These are phyloP conservation scores for Natator depressus DNA, from an alignment of 2,113 vertebrate species.

Conservation along the genomic window DNA sequence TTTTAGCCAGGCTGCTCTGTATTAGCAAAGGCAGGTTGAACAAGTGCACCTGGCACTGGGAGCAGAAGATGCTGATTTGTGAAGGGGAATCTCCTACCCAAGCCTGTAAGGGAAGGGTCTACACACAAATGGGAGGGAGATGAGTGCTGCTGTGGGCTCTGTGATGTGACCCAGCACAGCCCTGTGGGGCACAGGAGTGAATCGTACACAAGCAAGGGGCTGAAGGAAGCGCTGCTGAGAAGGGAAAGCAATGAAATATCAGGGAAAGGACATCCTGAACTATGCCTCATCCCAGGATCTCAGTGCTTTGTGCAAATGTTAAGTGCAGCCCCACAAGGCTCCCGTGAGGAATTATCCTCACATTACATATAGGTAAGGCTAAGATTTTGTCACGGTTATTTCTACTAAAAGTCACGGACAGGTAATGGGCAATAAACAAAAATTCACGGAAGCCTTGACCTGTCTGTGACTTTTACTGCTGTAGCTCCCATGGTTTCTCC, in stretches of 20 bases:
- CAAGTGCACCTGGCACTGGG: not conserved
- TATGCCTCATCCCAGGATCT: not conserved
- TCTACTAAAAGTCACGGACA: too few species aligned
- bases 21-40: not conserved
- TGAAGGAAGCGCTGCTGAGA: not conserved
- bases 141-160: not conserved
- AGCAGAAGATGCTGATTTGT: not conserved
- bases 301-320: not conserved
- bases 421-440: too few species aligned
- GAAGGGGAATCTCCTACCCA: not conserved
- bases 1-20: not conserved
- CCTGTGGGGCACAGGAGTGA: not conserved
- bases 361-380: not conserved
- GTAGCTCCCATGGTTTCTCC: too few species aligned
- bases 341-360: not conserved
- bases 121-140: not conserved
- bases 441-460: too few species aligned
- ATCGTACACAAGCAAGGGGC: not conserved
- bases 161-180: not conserved
- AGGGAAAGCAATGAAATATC: not conserved
- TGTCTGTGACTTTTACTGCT: too few species aligned
- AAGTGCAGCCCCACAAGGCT: not conserved
- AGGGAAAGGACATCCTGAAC: not conserved
- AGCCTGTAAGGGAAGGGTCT: not conserved
- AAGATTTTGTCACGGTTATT: too few species aligned